These are phyloP conservation scores for Rhizomys pruinosus DNA, from an alignment of 2,113 vertebrate species.

Conservation along the genomic window DNA sequence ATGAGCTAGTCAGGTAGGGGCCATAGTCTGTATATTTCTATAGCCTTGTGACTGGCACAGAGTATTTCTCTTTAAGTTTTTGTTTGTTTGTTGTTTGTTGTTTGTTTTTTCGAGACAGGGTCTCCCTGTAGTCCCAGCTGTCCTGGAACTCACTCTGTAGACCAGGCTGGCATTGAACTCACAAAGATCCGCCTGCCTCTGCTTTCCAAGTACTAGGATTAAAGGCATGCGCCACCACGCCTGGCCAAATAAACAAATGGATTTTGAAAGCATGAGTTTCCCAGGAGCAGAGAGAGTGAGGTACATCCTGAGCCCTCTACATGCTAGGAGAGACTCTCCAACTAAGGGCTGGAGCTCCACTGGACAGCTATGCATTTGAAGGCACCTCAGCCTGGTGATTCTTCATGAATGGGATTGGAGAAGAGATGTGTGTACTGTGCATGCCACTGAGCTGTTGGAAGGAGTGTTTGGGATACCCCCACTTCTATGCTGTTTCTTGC, in stretches of 20 bases:
- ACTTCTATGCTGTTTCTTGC: rapidly evolving
- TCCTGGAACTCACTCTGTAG: too few relatives aligned
- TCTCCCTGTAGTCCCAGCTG: too few relatives aligned
- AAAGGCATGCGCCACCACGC: too few relatives aligned
- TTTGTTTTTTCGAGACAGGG: too few relatives aligned
- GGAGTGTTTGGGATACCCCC: rapidly evolving
- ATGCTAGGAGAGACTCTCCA: rapidly evolving
- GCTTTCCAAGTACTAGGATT: too few relatives aligned
- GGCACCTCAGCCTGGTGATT: background rate
- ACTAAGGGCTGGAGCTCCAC: rapidly evolving
- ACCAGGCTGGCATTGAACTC: too few relatives aligned
- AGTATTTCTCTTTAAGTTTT: background rate
- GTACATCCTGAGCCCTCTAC: background rate
- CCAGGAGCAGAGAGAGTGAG: background rate
- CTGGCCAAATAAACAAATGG: background rate
- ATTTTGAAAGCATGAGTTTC: background rate
- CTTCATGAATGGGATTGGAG: background rate
- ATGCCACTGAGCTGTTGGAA: rapidly evolving
- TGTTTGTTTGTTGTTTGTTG: too few relatives aligned
- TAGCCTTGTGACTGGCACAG: background rate
- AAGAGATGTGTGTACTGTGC: rapidly evolving
- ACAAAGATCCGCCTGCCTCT: too few relatives aligned
- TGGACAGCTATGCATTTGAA: background rate
- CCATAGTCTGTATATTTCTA: background rate
- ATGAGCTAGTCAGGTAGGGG: rapidly evolving